These are phyloP conservation scores for Conistra vaccinii DNA, from an alignment of 2,888 invertebrate species.

Conservation along the genomic window DNA sequence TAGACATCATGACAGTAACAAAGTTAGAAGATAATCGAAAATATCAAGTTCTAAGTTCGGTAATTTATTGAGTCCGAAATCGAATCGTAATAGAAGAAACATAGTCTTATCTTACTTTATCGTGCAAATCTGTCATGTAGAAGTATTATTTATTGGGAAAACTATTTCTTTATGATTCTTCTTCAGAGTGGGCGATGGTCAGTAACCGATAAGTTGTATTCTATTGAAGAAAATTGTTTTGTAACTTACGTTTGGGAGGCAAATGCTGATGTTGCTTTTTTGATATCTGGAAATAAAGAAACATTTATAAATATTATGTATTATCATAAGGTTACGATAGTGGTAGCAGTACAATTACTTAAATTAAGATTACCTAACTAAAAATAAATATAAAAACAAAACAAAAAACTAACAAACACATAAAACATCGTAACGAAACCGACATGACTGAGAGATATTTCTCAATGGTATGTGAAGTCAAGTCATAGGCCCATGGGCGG, in stretches of 20 bases:
- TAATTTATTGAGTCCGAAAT: slow-evolving; percentile 40
- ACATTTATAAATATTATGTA: neutral
- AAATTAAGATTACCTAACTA: neutral
- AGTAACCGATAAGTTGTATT: slow-evolving; percentile 15
- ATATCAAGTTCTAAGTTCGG: slow-evolving; percentile 18
- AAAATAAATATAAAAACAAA: no score
- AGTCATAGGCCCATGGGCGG: no score
- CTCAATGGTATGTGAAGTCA: no score
- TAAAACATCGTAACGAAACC: no score
- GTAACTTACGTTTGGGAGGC: slow-evolving; percentile 49
- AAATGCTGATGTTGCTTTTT: neutral
- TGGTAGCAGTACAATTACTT: neutral
- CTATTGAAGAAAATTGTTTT: slow-evolving; percentile 1
- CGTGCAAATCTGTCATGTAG: neutral
- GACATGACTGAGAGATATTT: no score
- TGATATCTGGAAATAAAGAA: slow-evolving; percentile 40
- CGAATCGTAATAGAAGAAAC: slow-evolving; percentile 4
- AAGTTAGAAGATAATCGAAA: slow-evolving; percentile 30
- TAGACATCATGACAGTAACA: neutral
- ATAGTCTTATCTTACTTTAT: no score
- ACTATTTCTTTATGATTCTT: slow-evolving; percentile 16
- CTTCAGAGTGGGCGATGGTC: neutral
- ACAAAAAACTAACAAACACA: no score
- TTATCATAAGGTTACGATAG: neutral
- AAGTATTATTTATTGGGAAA: slow-evolving; percentile 43